Evolutionary conservation across 2,888 invertebrate species (phyloP).

Genomic region (Brassicogethes aeneus): DNA sequence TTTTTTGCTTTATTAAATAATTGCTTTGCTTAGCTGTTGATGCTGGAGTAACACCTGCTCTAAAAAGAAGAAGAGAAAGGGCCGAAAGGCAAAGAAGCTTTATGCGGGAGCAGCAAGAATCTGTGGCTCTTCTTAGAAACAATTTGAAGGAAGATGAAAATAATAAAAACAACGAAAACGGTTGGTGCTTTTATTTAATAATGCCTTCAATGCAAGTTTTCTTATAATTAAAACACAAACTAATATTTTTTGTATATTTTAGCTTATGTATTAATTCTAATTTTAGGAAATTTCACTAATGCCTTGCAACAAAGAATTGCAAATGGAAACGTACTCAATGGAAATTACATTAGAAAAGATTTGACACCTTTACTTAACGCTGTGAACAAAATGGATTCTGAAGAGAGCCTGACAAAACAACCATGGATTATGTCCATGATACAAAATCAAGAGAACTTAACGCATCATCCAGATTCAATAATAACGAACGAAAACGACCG

Average conservation of each 20-base stretch:
- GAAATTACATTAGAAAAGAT: slow-evolving; percentile 43
- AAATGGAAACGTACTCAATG: slow-evolving; percentile 47
- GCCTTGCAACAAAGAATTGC: slow-evolving; percentile 51
- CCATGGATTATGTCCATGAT: slow-evolving; percentile 36
- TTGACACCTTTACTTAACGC: slow-evolving; percentile 47
- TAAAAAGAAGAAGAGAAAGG: slow-evolving; percentile 71
- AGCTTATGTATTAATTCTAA: no score
- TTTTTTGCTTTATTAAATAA: slow-evolving; percentile 11
- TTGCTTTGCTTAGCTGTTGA: slow-evolving; percentile 41
- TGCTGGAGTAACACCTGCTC: slow-evolving; percentile 72
- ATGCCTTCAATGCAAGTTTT: slow-evolving; percentile 18
- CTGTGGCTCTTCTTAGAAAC: slow-evolving; percentile 44
- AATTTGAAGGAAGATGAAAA: slow-evolving; percentile 32
- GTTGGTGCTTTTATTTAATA: slow-evolving; percentile 37
- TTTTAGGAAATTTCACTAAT: slow-evolving; percentile 49
- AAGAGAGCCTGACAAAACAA: slow-evolving; percentile 39
- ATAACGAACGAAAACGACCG: slow-evolving; percentile 43
- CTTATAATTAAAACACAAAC: no score
- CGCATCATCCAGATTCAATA: slow-evolving; percentile 45
- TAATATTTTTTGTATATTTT: no score
- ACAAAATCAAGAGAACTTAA: slow-evolving; percentile 33
- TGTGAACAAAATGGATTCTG: slow-evolving; percentile 47
- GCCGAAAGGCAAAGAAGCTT: slow-evolving; percentile 79
- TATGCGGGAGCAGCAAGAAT: slow-evolving; percentile 73
- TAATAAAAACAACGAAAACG: slow-evolving; percentile 30